Conservation (phyloP, 2,113 vertebrate genomes). For the Empidonax traillii region DNA sequence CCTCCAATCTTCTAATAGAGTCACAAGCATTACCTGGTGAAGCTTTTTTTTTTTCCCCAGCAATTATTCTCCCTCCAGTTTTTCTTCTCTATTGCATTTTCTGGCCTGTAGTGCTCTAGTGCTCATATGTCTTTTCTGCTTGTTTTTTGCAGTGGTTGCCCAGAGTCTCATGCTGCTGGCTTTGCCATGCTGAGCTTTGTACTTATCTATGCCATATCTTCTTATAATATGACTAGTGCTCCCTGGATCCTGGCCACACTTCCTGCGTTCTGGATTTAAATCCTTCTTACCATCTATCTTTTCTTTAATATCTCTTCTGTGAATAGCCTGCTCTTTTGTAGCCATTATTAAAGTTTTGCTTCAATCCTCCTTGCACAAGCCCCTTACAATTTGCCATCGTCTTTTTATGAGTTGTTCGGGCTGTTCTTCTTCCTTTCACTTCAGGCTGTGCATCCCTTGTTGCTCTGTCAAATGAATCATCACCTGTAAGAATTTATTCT, state of each 20-base stretch:
- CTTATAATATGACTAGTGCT: neutral
- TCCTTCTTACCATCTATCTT: neutral
- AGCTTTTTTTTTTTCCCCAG: conserved; percentile 1
- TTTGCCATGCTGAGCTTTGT: conserved; percentile 31
- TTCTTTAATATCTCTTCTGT: neutral
- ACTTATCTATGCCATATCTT: conserved; percentile 3
- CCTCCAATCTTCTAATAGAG: neutral
- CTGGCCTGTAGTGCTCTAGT: neutral
- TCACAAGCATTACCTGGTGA: neutral
- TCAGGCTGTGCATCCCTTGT: neutral
- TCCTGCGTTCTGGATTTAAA: conserved; percentile 26
- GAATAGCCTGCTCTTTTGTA: conserved; percentile 7
- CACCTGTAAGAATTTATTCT: neutral
- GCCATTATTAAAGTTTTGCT: conserved; percentile 33
- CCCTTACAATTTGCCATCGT: neutral
- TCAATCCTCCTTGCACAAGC: neutral
- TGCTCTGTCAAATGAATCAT: neutral
- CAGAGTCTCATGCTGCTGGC: neutral
- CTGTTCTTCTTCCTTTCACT: neutral
- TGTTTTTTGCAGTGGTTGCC: conserved; percentile 31
- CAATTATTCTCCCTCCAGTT: neutral
- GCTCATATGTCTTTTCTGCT: neutral
- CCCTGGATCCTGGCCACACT: neutral
- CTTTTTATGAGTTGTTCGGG: neutral
- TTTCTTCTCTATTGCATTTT: conserved; percentile 12